phyloP scores from a whole-genome alignment of 1,140 invertebrate species.

The Rhopalosiphum maidis region DNA sequence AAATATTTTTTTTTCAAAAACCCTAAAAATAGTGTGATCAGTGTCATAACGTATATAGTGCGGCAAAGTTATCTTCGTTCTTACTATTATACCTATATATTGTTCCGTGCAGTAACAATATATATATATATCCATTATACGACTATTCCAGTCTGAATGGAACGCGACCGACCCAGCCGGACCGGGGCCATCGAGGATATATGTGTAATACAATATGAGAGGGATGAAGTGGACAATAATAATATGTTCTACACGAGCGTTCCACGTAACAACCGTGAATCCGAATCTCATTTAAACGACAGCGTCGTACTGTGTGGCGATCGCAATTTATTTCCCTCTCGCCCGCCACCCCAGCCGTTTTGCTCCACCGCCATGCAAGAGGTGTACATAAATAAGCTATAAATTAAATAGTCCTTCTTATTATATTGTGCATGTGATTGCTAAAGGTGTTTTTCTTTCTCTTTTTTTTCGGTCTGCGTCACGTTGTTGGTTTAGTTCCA shows the following conservation, averaged over 20 bases:
- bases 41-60: not conserved
- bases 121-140: not conserved
- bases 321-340: slow-evolving; percentile 37
- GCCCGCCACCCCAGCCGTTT: not conserved
- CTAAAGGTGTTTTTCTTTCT: slow-evolving; percentile 54
- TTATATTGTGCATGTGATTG: slow-evolving; percentile 34
- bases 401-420: slow-evolving; percentile 54
- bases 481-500: slow-evolving; percentile 50
- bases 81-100: not conserved
- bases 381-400: slow-evolving; percentile 57
- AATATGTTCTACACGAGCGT: not conserved
- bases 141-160: not conserved
- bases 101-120: not conserved
- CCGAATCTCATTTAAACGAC: slow-evolving; percentile 42
- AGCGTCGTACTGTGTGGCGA: slow-evolving; percentile 47
- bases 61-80: not conserved
- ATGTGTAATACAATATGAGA: not conserved
- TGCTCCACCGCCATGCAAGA: slow-evolving; percentile 15
- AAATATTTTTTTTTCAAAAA: not conserved
- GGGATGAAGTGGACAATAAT: slow-evolving; percentile 29
- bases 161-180: not conserved
- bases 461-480: not conserved
- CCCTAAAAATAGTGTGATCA: not conserved
- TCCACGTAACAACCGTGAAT: slow-evolving; percentile 46
- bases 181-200: not conserved